Conservation (phyloP, 2,113 vertebrate genomes). For the Casuarius casuarius region DNA sequence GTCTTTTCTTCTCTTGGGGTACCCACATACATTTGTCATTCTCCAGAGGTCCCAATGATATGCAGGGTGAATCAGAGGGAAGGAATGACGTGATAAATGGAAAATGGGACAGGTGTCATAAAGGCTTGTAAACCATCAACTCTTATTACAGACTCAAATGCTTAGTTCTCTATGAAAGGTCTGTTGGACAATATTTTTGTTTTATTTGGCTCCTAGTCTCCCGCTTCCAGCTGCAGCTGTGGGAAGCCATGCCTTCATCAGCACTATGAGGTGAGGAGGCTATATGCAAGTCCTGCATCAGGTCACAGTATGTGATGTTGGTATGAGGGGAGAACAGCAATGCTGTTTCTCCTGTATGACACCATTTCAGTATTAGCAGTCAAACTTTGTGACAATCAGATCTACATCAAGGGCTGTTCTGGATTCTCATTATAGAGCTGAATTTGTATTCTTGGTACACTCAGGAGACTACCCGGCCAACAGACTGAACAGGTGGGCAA, state of each 20-base stretch:
- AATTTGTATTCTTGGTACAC: not conserved
- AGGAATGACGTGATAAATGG: not conserved
- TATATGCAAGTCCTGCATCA: not conserved
- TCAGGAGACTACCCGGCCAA: not conserved
- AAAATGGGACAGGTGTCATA: not conserved
- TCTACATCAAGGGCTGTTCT: not conserved
- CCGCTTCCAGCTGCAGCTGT: not conserved
- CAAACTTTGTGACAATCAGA: not conserved
- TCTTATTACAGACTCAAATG: not conserved
- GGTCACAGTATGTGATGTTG: not conserved
- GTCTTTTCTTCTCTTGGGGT: not conserved
- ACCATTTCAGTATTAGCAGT: not conserved
- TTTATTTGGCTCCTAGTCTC: not conserved
- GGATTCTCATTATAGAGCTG: not conserved
- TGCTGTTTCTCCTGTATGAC: not conserved
- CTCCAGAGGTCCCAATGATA: not conserved
- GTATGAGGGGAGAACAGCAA: not conserved
- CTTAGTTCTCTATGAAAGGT: not conserved
- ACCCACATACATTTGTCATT: not conserved
- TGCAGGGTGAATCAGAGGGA: not conserved
- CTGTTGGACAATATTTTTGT: not conserved
- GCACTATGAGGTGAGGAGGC: not conserved
- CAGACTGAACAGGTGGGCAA: not conserved
- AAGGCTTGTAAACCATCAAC: not conserved
- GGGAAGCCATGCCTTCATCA: not conserved